Evolutionary conservation across 2,888 invertebrate genomes (phyloP), one percentile per base, ranked within the genome.

Genomic region (Acronicta aceris): DNA sequence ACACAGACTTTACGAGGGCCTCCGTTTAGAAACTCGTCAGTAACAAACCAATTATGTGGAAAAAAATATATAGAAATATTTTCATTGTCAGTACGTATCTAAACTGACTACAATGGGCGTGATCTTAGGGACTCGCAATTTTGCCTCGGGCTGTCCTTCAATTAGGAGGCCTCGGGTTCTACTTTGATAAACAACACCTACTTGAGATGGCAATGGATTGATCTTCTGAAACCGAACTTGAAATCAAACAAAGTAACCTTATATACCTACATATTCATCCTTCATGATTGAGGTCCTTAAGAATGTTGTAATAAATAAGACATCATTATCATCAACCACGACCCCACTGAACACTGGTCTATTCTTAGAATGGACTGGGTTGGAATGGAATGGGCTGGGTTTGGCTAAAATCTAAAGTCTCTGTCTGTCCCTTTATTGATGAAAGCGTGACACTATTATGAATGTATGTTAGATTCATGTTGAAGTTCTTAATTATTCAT

Each of bases 141-240:
- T 82, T 52, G 68, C 76, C 70, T 46, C 53, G 60, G 72, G 68
- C 69, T 63, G 76, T 60, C 57, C 62, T 79, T 70, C 80, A 84
- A 85, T 86, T 84, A 85, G 66, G 61, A 59, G 68, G 59, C 52
- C 58, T 59, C 59, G 21, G 46, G 55, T 64, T 67, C 58, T 79
- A 74, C 82, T 84, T 85, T 81, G 79, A 76, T 77, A 82, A 69
- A 74, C 67, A 79, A 82, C 81, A 83, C 84, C 78, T 76, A 71
- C 76, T 80, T 69, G 58, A 71, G 76, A 69, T 66, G 59, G 58
- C 71, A 58, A 70, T 69, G 61, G 59, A 56, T 57, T 59, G 50
- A 59, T 59, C 33, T 59, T 62, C 49, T 59, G 54, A 51, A 49
- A 30, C 16, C 59, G 54, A 81, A 74, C 68, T 74, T 72, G 57